Percentiles rank a stretch among this genome's conserved stretches.
Evolutionary conservation across 2,797 vertebrate genomes (phyloP).

Genomic region (Phrynocephalus forsythii): DNA sequence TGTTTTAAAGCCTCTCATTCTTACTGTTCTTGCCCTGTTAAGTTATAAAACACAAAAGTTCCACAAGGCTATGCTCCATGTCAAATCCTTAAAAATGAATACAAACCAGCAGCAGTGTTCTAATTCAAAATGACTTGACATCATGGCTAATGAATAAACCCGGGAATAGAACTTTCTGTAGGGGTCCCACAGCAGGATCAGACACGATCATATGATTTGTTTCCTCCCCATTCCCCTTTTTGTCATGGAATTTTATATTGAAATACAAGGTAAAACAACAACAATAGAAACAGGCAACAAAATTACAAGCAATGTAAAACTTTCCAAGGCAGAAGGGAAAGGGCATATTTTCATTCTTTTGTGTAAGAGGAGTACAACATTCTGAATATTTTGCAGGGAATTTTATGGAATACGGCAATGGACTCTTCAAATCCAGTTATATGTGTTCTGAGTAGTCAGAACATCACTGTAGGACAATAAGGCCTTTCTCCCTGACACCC

Average conservation of each 20-base stretch:
- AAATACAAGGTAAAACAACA: not conserved
- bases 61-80: not conserved
- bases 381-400: too few species aligned
- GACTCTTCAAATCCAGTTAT: too few species aligned
- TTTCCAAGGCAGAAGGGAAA: too few species aligned
- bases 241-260: not conserved
- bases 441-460: too few species aligned
- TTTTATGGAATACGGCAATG: too few species aligned
- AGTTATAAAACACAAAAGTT: not conserved
- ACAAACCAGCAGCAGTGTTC: not conserved
- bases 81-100: not conserved
- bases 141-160: not conserved
- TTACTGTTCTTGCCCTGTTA: not conserved
- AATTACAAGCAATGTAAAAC: too few species aligned
- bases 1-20: too few species aligned
- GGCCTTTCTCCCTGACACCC: too few species aligned
- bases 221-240: not conserved
- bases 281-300: not conserved
- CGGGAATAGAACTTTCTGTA: too few species aligned
- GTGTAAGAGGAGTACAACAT: too few species aligned
- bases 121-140: not conserved
- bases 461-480: too few species aligned
- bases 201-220: not conserved
- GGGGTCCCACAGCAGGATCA: not conserved
- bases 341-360: too few species aligned